phyloP scores from a whole-genome alignment of 2,888 invertebrate genomes.

The Ectobius pallidus region DNA sequence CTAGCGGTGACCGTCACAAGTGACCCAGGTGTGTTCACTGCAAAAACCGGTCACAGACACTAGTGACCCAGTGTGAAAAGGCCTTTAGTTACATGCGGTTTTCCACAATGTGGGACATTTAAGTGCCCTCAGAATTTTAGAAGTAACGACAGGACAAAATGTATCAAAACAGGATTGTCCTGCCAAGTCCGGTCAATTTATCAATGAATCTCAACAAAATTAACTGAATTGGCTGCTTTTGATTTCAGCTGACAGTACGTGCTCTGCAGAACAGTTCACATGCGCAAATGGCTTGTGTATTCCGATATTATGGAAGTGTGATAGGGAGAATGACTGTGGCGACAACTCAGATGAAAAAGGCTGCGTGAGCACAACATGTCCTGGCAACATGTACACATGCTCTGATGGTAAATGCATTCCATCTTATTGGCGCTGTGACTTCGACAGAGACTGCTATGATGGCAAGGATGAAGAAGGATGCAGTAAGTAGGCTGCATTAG shows the following conservation, averaged over 20 bases:
- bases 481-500: constrained; percentile 48
- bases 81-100: too few relatives aligned
- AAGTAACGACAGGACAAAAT: too few relatives aligned
- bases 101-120: too few relatives aligned
- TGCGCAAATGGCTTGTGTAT: constrained; percentile 65
- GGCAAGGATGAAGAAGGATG: constrained; percentile 68
- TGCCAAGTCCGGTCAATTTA: too few relatives aligned
- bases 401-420: constrained; percentile 66
- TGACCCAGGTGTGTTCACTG: too few relatives aligned
- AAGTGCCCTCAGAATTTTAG: too few relatives aligned
- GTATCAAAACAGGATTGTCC: too few relatives aligned
- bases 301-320: constrained; percentile 66
- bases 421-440: constrained; percentile 66
- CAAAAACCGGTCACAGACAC: too few relatives aligned
- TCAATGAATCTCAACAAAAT: too few relatives aligned
- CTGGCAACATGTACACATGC: constrained; percentile 63
- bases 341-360: constrained; percentile 65
- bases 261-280: constrained; percentile 61
- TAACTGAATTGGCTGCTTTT: too few relatives aligned
- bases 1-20: too few relatives aligned
- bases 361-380: constrained; percentile 57
- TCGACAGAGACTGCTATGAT: constrained; percentile 66
- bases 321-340: constrained; percentile 70
- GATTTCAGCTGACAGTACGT: constrained; percentile 61
- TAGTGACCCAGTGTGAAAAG: too few relatives aligned